phyloP scores from a whole-genome alignment of 2,888 invertebrate genomes.

The Tenthredo scrophulariae region DNA sequence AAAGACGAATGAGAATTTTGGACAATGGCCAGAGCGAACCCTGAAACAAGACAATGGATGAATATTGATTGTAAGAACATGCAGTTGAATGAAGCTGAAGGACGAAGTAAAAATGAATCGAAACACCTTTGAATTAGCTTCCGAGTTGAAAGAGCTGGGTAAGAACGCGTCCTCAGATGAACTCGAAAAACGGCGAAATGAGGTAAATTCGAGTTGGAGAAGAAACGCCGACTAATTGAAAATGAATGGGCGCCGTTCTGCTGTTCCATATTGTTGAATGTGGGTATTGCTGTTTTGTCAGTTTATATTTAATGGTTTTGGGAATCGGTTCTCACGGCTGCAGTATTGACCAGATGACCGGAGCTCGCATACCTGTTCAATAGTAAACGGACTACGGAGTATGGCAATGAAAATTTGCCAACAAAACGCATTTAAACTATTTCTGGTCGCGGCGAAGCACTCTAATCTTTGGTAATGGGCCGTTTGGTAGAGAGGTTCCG shows the following conservation, averaged over 20 bases:
- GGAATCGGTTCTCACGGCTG: not conserved
- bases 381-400: not conserved
- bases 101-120: no score
- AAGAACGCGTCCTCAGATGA: not conserved
- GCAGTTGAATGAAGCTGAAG: no score
- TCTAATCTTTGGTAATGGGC: constrained; percentile 44
- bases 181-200: not conserved
- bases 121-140: not conserved
- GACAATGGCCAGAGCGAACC: not conserved
- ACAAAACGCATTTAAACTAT: not conserved
- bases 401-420: constrained; percentile 24
- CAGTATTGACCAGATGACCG: not conserved
- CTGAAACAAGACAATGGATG: not conserved
- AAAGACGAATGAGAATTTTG: not conserved
- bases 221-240: not conserved
- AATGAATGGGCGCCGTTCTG: not conserved
- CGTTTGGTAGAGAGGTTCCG: constrained; percentile 23
- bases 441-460: constrained; percentile 30
- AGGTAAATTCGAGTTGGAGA: not conserved
- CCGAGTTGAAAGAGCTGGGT: not conserved
- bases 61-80: not conserved
- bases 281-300: not conserved
- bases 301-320: not conserved
- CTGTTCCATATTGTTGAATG: not conserved
- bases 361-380: not conserved